Conservation (phyloP, 2,888 invertebrate genomes). For the Eutolmus rufibarbis region DNA sequence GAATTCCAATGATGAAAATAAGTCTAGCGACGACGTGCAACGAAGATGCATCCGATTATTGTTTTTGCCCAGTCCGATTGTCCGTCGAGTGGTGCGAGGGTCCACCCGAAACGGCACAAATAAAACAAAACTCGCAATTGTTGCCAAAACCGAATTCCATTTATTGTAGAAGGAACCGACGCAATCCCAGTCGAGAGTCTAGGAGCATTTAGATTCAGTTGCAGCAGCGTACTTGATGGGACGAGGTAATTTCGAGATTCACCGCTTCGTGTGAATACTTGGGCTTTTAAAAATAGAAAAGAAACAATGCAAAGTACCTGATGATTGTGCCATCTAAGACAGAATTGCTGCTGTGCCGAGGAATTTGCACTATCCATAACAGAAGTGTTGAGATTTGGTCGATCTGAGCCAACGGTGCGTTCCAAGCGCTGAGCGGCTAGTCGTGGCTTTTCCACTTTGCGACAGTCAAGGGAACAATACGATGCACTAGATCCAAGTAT, state of each 20-base stretch:
- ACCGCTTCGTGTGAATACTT: constrained; percentile 25
- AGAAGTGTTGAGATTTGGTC: constrained; percentile 14
- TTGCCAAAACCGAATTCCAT: constrained; percentile 46
- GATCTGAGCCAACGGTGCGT: not conserved
- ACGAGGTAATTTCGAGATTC: constrained; percentile 31
- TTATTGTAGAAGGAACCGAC: constrained; percentile 29
- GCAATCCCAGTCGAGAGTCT: not conserved
- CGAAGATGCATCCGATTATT: constrained; percentile 42
- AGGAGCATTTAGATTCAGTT: not conserved
- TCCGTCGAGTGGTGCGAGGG: not conserved
- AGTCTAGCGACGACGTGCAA: constrained; percentile 53
- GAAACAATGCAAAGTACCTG: constrained; percentile 63
- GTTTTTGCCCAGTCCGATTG: constrained; percentile 27
- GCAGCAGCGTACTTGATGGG: not conserved
- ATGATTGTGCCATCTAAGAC: constrained; percentile 86
- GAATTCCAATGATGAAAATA: constrained; percentile 50
- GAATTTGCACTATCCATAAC: constrained; percentile 46
- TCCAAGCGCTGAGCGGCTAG: not conserved
- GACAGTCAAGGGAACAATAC: constrained; percentile 36
- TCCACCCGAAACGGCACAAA: not conserved
- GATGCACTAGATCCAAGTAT: constrained; percentile 31
- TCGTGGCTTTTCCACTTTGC: constrained; percentile 18
- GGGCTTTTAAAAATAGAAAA: constrained; percentile 35
- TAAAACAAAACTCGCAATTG: constrained; percentile 45
- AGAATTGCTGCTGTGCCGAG: constrained; percentile 71